These are phyloP conservation scores for Trialeurodes vaporariorum DNA, from an alignment of 1,140 invertebrate species.

Conservation along the genomic window DNA sequence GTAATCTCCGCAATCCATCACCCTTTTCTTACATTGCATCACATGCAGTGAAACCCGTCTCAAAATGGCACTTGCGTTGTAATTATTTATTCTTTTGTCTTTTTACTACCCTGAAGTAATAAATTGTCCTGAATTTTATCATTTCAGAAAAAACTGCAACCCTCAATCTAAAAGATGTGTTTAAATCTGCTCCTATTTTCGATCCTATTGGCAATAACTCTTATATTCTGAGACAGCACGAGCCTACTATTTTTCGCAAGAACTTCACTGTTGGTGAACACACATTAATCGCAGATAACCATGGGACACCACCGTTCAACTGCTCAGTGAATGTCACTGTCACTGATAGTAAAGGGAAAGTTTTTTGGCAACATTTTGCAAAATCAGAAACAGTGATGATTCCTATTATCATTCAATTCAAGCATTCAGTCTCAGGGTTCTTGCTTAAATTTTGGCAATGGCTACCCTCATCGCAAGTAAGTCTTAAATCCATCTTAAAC, in stretches of 20 bases:
- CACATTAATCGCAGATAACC: not conserved
- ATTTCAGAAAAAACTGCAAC: not conserved
- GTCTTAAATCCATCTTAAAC: not conserved
- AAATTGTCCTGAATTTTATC: too few relatives aligned
- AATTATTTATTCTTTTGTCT: too few relatives aligned
- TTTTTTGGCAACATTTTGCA: not conserved
- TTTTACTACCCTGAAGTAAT: too few relatives aligned
- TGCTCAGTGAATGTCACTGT: not conserved
- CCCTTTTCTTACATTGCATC: too few relatives aligned
- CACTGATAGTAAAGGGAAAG: not conserved
- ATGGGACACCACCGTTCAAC: not conserved
- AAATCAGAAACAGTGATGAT: not conserved
- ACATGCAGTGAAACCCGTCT: too few relatives aligned
- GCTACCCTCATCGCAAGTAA: not conserved
- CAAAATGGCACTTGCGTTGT: too few relatives aligned
- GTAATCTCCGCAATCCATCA: too few relatives aligned
- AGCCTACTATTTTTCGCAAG: not conserved
- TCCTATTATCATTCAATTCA: not conserved
- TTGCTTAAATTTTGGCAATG: not conserved
- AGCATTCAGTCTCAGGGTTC: not conserved
- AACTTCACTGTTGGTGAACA: not conserved
- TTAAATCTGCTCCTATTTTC: not conserved
- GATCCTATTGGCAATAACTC: not conserved
- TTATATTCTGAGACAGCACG: not conserved
- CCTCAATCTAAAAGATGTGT: not conserved